Percentiles rank a stretch among this genome's conserved stretches.
Evolutionary conservation across 1,140 invertebrate species (phyloP).

Genomic region (Lepidurus apus): DNA sequence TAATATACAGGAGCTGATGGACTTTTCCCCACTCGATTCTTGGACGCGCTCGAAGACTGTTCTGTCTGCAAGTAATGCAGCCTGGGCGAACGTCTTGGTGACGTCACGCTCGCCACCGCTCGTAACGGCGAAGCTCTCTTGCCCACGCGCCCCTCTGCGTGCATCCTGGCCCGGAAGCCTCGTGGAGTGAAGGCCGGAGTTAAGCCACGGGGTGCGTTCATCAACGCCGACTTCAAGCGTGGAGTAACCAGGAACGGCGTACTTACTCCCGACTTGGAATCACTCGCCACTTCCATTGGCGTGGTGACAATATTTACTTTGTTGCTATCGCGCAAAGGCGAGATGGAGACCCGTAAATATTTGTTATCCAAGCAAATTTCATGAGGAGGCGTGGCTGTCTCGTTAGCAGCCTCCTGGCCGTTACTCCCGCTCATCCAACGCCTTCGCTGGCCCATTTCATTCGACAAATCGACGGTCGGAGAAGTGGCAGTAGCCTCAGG

Average conservation of each 20-base stretch:
- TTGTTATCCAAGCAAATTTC: not conserved
- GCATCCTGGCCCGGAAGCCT: not conserved
- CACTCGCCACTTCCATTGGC: not conserved
- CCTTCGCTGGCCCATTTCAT: not conserved
- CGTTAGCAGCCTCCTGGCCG: not conserved
- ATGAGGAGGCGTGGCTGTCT: not conserved
- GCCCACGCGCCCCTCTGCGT: not conserved
- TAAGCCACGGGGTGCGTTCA: slow-evolving; percentile 1
- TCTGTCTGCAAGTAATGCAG: slow-evolving; percentile 1
- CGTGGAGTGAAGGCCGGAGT: not conserved
- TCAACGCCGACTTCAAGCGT: not conserved
- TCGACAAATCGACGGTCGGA: not conserved
- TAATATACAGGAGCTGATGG: not conserved
- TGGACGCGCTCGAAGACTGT: not conserved
- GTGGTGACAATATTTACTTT: slow-evolving; percentile 4
- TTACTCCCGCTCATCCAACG: not conserved
- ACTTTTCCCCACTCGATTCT: not conserved
- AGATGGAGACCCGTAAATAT: not conserved
- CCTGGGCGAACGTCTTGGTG: not conserved
- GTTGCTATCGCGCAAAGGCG: not conserved
- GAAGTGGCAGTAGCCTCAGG: not conserved
- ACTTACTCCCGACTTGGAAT: not conserved
- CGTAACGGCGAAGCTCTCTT: slow-evolving; percentile 8
- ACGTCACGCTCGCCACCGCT: not conserved
- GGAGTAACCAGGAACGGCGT: not conserved